These are phyloP conservation scores for Menidia menidia DNA, from an alignment of 2,797 vertebrate genomes.

Conservation along the genomic window DNA sequence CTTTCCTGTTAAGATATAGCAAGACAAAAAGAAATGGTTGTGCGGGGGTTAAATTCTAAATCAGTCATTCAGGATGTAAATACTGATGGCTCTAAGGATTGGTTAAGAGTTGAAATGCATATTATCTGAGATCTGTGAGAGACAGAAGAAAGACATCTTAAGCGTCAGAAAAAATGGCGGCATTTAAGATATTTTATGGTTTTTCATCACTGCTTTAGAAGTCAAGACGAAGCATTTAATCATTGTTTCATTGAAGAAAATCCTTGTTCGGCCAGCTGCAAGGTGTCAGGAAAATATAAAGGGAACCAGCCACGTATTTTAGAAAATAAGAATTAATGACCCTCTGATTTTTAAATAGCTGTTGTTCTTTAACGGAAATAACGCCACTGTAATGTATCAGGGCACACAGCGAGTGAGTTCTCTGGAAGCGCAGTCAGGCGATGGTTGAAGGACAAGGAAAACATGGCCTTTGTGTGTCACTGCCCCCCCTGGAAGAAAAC, in stretches of 20 bases:
- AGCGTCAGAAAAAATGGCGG: too few species aligned
- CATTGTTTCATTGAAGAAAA: constrained; percentile 37
- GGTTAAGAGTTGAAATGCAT: too few species aligned
- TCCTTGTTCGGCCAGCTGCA: constrained; percentile 42
- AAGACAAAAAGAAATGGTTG: constrained; percentile 36
- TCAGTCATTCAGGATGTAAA: constrained; percentile 34
- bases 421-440: constrained; percentile 33
- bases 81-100: too few species aligned
- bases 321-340: constrained; percentile 66
- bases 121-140: too few species aligned
- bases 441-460: constrained; percentile 60
- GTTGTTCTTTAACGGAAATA: constrained; percentile 55
- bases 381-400: constrained; percentile 32
- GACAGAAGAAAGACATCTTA: too few species aligned
- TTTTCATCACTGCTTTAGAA: constrained; percentile 44
- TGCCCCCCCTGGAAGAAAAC: constrained; percentile 2
- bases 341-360: constrained; percentile 56
- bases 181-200: constrained; percentile 42
- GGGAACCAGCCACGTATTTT: constrained; percentile 58
- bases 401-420: constrained; percentile 46
- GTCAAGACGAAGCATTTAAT: constrained; percentile 47
- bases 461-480: constrained; percentile 29
- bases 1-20: constrained; percentile 20
- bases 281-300: constrained; percentile 67
- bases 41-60: constrained; percentile 14